Percentiles rank a stretch among this genome's conserved stretches.
phyloP scores from a whole-genome alignment of 1,140 invertebrate species.

The Probaryconus sp. region DNA sequence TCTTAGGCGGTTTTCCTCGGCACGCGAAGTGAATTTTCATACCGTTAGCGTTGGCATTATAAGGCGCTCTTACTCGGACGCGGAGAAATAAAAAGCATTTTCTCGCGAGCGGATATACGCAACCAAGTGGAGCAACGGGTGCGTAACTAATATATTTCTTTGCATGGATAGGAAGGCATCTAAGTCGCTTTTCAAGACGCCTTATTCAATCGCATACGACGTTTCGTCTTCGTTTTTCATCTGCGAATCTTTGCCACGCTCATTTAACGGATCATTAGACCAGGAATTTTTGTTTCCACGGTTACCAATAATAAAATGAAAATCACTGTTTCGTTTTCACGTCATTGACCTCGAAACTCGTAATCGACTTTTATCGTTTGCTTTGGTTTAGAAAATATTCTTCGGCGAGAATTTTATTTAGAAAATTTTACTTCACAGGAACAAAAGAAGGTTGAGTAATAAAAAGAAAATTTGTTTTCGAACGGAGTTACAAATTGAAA shows the following conservation, averaged over 20 bases:
- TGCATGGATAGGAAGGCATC: constrained; percentile 39
- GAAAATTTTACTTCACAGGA: too few relatives aligned
- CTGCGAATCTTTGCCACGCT: background rate
- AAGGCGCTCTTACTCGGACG: constrained; percentile 30
- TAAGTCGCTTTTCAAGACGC: constrained; percentile 45
- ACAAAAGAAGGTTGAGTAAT: too few relatives aligned
- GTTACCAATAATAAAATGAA: too few relatives aligned
- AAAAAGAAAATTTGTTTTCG: too few relatives aligned
- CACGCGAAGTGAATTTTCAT: constrained; percentile 59
- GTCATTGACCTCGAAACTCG: constrained; percentile 10
- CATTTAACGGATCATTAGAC: constrained; percentile 31
- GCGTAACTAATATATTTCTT: constrained; percentile 60
- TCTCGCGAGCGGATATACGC: constrained; percentile 52
- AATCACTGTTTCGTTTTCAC: constrained; percentile 30
- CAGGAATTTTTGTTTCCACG: constrained; percentile 5
- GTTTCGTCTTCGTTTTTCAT: background rate
- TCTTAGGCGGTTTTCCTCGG: constrained; percentile 56
- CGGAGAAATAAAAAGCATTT: constrained; percentile 57
- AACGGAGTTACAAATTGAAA: too few relatives aligned
- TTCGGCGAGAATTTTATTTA: too few relatives aligned
- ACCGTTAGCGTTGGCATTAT: constrained; percentile 56
- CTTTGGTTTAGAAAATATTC: too few relatives aligned
- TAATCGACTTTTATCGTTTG: too few relatives aligned
- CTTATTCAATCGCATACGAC: background rate
- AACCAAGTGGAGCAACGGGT: constrained; percentile 53